Conservation (phyloP, 2,888 invertebrate species). For the Beris morrisii region DNA sequence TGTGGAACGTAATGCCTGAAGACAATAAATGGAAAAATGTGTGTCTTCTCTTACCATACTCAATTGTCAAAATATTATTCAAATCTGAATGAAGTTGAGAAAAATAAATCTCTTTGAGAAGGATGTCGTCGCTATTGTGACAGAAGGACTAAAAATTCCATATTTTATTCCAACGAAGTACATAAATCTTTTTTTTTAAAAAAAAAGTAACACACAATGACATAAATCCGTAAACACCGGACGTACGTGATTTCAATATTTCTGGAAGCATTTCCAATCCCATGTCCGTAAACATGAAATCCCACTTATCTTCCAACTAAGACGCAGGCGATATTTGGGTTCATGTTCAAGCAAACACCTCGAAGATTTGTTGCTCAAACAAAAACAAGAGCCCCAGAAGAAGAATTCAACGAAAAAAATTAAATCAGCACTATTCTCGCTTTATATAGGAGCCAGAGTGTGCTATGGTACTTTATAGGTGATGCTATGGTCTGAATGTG, state of each 20-base stretch:
- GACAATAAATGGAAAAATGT: no score
- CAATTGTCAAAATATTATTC: no score
- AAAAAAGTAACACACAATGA: slow-evolving; percentile 4
- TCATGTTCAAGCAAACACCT: slow-evolving; percentile 37
- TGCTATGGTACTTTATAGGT: neutral
- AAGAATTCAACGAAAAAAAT: neutral
- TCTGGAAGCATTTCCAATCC: slow-evolving; percentile 31
- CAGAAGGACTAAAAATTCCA: no score
- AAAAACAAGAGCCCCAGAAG: slow-evolving; percentile 17
- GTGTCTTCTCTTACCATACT: no score
- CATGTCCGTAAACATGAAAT: slow-evolving; percentile 32
- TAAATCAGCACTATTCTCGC: neutral
- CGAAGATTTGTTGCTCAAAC: slow-evolving; percentile 37
- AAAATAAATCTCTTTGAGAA: no score
- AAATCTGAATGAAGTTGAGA: no score
- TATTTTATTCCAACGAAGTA: no score
- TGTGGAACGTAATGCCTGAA: no score
- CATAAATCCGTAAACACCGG: slow-evolving; percentile 32
- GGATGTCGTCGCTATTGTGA: no score
- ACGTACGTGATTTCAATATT: slow-evolving; percentile 36
- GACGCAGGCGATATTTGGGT: slow-evolving; percentile 31
- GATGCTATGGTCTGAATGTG: no score
- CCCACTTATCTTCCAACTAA: slow-evolving; percentile 25
- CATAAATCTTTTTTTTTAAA: no score
- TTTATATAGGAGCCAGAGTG: neutral